Base-by-base conservation (phyloP, 2,797 vertebrate genomes). In the Tinamus major region DNA sequence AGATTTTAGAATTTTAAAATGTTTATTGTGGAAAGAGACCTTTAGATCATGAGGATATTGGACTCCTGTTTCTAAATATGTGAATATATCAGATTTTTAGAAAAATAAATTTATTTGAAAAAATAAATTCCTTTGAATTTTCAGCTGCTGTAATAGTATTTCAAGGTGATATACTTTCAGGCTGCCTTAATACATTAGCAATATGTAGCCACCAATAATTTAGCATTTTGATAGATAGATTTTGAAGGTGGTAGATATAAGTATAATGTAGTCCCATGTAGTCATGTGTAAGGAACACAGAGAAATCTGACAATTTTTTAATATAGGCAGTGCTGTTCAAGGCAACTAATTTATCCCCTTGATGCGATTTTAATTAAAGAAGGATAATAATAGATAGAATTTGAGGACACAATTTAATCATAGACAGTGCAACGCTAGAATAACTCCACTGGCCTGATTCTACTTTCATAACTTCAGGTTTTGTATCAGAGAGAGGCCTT, bases 281-380 rank as follows among this genome's bases (percentile, higher is more conserved):
- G 39, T 87, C 5, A 1, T 71, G 37, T 79, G 27, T 67, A 46
- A 70, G 56, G 42, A 84, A 81, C 79, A 76, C 48, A 92, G 70
- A 76, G 48, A 84, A 85, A 69, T 86, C 63, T 94, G 69, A 11
- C 39, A 65, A 31, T 13, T 84, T 41, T 91, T 95, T 81, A 86
- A 64, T 79, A 59, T 19, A 72, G 63, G 27, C 85, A 68, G 17
- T 42, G 46, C 51, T 79, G 42, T 89, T 91, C 46, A 92, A 79
- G 63, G 55, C 68, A 87, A 59, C 46, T 74, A 15, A 39, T 79
- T 91, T 91, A 92, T 78, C 15, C 27, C 63, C 29, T 67, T 67
- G 23, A 63, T 64, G 70, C n/a, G 79, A 84, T 95, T 95, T 94
- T 81, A 94, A 93, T 92, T 94, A 79, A 87, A 92, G 63, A 61